phyloP scores from a whole-genome alignment of 2,888 invertebrate species.

The Endotricha flammealis region DNA sequence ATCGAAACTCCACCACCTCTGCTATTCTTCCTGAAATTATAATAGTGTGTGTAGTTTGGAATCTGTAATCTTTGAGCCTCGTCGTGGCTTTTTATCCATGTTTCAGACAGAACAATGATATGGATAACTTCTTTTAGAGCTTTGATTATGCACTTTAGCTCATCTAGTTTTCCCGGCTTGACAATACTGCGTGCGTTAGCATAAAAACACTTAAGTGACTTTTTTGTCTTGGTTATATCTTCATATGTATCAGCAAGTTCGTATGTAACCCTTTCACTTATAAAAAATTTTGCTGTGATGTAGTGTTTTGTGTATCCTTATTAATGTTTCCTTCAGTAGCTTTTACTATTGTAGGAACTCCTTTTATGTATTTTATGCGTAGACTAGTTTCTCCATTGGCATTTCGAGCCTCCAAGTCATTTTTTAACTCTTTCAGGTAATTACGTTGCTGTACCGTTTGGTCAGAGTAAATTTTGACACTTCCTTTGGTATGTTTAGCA shows the following conservation, averaged over 20 bases:
- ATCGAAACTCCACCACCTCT: conserved; percentile 25
- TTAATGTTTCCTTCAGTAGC: not conserved
- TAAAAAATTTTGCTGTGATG: not conserved
- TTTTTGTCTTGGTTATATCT: conserved; percentile 1
- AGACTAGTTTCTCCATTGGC: conserved; percentile 9
- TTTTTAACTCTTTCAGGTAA: conserved; percentile 5
- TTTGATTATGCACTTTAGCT: conserved; percentile 13
- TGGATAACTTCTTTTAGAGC: conserved; percentile 2
- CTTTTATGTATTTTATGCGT: conserved; percentile 11
- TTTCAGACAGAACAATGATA: conserved; percentile 12
- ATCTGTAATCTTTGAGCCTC: conserved; percentile 12
- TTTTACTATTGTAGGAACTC: conserved; percentile 8
- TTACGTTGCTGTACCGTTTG: conserved; percentile 7
- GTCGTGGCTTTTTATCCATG: conserved; percentile 13
- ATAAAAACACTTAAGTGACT: conserved; percentile 9
- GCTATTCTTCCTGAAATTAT: conserved; percentile 16
- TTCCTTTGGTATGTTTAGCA: not conserved
- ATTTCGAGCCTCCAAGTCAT: conserved; percentile 5
- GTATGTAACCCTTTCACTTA: conserved; percentile 5
- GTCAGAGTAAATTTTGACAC: conserved; percentile 9
- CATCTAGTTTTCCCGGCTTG: conserved; percentile 14
- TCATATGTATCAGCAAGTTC: conserved; percentile 3
- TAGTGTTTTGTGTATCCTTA: not conserved
- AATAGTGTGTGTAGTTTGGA: conserved; percentile 22
- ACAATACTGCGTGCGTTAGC: conserved; percentile 14